These are phyloP conservation scores for Atethmia centrago DNA, from an alignment of 2,888 invertebrate species.

Conservation along the genomic window DNA sequence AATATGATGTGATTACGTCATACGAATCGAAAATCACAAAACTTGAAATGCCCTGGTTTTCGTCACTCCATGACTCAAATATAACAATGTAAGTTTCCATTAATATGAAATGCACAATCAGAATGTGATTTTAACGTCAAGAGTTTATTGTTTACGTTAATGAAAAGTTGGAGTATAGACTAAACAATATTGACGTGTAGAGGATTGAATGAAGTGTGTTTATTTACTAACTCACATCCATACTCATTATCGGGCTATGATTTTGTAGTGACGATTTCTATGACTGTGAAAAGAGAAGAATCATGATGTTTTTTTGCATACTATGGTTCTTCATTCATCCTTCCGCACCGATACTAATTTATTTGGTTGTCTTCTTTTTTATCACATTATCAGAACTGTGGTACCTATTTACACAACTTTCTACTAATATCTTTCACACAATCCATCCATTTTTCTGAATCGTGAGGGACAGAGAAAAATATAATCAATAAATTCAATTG, in stretches of 20 bases:
- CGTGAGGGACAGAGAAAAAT: neutral
- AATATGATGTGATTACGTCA: neutral
- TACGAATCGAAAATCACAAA: neutral
- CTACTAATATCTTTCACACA: neutral
- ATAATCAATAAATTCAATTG: neutral
- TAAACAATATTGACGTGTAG: slow-evolving; percentile 55
- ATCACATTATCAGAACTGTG: too few relatives aligned
- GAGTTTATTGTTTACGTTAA: slow-evolving; percentile 50
- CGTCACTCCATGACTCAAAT: slow-evolving; percentile 15
- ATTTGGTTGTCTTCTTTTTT: neutral
- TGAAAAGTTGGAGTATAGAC: slow-evolving; percentile 57
- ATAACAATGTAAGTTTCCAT: slow-evolving; percentile 34
- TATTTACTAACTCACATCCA: slow-evolving; percentile 43
- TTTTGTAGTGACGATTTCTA: slow-evolving; percentile 30
- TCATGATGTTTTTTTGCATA: slow-evolving; percentile 1
- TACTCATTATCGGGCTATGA: slow-evolving; percentile 25
- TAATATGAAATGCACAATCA: slow-evolving; percentile 35
- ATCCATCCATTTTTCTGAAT: neutral
- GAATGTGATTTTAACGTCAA: slow-evolving; percentile 45
- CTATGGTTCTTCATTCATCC: neutral
- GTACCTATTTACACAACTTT: too few relatives aligned
- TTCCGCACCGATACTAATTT: neutral
- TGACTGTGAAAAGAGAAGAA: neutral
- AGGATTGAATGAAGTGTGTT: slow-evolving; percentile 59
- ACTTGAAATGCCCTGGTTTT: neutral